A percentile compares a stretch with the other conserved stretches of the same genome.
Evolutionary conservation across 1,140 invertebrate genomes (phyloP).

Genomic region (Kradibia gibbosae): DNA sequence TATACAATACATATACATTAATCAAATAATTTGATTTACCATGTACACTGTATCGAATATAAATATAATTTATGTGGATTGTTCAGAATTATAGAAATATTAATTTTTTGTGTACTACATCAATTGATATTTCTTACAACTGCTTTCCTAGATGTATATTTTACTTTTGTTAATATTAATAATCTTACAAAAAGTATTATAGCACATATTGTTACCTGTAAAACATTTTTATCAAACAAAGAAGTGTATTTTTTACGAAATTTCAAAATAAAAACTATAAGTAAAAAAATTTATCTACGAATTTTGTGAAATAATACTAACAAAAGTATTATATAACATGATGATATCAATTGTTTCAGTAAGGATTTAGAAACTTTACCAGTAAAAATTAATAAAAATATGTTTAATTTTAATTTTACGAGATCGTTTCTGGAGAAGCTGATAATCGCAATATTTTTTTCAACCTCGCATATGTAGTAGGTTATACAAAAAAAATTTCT

Average conservation of each 20-base stretch:
- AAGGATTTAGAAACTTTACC: neutral
- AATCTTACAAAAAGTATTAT: slow-evolving; percentile 49
- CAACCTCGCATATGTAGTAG: slow-evolving; percentile 9
- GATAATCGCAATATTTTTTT: slow-evolving; percentile 24
- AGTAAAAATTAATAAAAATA: slow-evolving; percentile 6
- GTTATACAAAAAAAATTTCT: neutral
- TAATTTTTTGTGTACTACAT: slow-evolving; percentile 27
- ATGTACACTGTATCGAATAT: slow-evolving; percentile 1
- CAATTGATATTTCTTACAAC: slow-evolving; percentile 26
- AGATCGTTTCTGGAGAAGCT: slow-evolving; percentile 21
- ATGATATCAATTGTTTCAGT: slow-evolving; percentile 1
- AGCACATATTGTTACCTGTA: slow-evolving; percentile 43
- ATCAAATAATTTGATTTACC: slow-evolving; percentile 18
- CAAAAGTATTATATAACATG: slow-evolving; percentile 43
- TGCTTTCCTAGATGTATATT: slow-evolving; percentile 40
- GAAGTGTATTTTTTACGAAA: slow-evolving; percentile 44
- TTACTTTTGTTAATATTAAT: slow-evolving; percentile 46
- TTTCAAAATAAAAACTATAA: slow-evolving; percentile 33
- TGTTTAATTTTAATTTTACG: neutral
- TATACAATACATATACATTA: slow-evolving; percentile 19
- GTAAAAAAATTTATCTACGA: neutral
- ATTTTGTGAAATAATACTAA: slow-evolving; percentile 34
- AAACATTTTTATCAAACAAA: slow-evolving; percentile 24
- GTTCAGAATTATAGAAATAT: slow-evolving; percentile 29
- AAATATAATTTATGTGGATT: slow-evolving; percentile 19